Percentiles rank a stretch among this genome's conserved stretches.
These are phyloP conservation scores for Seira musarum DNA, from an alignment of 2,888 invertebrate species.

Conservation along the genomic window DNA sequence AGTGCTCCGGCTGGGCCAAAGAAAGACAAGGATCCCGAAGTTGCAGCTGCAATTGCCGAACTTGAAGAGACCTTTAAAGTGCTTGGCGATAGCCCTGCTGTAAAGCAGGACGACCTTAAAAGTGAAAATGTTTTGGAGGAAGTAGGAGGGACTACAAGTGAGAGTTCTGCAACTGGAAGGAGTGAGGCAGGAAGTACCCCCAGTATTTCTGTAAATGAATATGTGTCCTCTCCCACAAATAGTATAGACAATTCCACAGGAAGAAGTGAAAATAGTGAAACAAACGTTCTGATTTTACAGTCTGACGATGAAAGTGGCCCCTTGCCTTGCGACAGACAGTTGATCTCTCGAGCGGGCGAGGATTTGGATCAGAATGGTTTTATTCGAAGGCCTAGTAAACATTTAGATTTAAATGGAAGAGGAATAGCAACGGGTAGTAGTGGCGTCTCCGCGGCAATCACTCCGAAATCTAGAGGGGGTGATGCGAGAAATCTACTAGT, in stretches of 20 bases:
- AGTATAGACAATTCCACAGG: too few species aligned
- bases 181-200: too few species aligned
- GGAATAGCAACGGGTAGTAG: slow-evolving; percentile 7
- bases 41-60: slow-evolving; percentile 59
- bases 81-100: slow-evolving; percentile 34
- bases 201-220: too few species aligned
- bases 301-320: background rate
- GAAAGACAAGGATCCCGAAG: slow-evolving; percentile 56
- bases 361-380: slow-evolving; percentile 8
- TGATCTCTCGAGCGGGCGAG: slow-evolving; percentile 35
- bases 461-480: slow-evolving; percentile 27
- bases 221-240: too few species aligned
- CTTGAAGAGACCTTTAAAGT: slow-evolving; percentile 59
- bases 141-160: background rate
- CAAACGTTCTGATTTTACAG: too few species aligned
- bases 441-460: slow-evolving; percentile 12
- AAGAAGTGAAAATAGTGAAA: too few species aligned
- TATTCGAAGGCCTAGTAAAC: slow-evolving; percentile 13
- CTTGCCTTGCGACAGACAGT: slow-evolving; percentile 24
- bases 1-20: slow-evolving; percentile 46
- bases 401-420: slow-evolving; percentile 9
- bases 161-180: too few species aligned
- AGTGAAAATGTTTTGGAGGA: too few species aligned
- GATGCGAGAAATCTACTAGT: slow-evolving; percentile 10
- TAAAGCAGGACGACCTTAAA: too few species aligned